Percentiles rank a stretch among this genome's conserved stretches.
Evolutionary conservation across 1,140 invertebrate species (phyloP).

Genomic region (Helicoverpa zea): DNA sequence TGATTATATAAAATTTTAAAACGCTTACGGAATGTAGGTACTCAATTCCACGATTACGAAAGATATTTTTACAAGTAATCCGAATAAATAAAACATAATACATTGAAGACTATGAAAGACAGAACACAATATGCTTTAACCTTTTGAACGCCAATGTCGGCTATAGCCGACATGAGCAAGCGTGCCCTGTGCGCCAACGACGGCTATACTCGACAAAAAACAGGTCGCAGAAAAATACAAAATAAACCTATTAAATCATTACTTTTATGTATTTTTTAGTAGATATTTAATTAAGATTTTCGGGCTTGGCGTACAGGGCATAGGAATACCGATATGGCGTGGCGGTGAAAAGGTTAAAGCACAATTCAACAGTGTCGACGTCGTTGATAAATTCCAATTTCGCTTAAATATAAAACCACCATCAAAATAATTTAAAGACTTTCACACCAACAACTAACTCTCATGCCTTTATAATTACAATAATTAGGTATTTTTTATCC

Average conservation of each 20-base stretch:
- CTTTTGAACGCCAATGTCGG: too few relatives aligned
- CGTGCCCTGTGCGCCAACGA: too few relatives aligned
- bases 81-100: constrained; percentile 6
- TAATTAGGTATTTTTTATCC: constrained; percentile 31
- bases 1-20: not conserved
- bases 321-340: too few relatives aligned
- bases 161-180: too few relatives aligned
- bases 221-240: too few relatives aligned
- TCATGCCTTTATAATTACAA: not conserved
- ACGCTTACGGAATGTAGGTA: constrained; percentile 5
- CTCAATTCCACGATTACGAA: constrained; percentile 9
- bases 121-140: not conserved
- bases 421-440: constrained; percentile 23
- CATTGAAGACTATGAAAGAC: not conserved
- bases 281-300: too few relatives aligned
- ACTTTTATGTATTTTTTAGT: too few relatives aligned
- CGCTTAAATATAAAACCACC: not conserved
- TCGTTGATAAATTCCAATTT: constrained; percentile 3
- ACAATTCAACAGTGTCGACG: not conserved
- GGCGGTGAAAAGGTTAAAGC: too few relatives aligned
- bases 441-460: not conserved
- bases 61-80: not conserved
- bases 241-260: too few relatives aligned
- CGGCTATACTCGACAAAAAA: too few relatives aligned
- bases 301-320: too few relatives aligned